A percentile compares a stretch with the other conserved stretches of the same genome.
These are phyloP conservation scores for Crotalus helleri DNA, from an alignment of 2,113 vertebrate genomes.

Conservation along the genomic window DNA sequence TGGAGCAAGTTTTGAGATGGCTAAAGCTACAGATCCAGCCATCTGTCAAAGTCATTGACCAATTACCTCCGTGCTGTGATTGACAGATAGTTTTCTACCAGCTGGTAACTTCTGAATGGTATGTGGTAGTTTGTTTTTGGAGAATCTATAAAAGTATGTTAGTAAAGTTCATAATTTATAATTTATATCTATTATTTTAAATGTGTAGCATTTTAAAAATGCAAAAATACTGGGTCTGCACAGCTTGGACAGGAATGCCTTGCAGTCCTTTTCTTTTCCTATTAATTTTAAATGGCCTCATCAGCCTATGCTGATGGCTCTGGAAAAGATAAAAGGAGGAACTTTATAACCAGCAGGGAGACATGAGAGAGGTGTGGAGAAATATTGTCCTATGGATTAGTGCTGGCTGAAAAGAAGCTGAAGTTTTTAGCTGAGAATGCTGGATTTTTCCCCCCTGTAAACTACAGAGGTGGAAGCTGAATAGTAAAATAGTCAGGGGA, in stretches of 20 bases:
- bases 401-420: background rate
- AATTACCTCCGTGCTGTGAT: background rate
- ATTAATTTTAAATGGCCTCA: background rate
- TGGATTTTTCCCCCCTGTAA: background rate
- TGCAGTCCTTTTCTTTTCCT: background rate
- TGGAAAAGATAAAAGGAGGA: background rate
- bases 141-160: background rate
- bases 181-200: background rate
- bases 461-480: background rate
- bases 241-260: background rate
- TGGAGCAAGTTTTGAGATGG: background rate
- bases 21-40: background rate
- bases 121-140: background rate
- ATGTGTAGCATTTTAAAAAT: background rate
- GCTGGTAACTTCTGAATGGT: background rate
- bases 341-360: background rate
- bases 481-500: background rate
- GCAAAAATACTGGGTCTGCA: background rate
- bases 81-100: background rate
- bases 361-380: background rate
- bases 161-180: background rate
- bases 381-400: background rate
- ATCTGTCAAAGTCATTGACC: background rate
- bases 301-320: background rate
- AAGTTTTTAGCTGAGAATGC: background rate